Evolutionary conservation across 2,888 invertebrate species (phyloP), one percentile per base, ranked within the genome.

Genomic region (Thecophora atra): DNA sequence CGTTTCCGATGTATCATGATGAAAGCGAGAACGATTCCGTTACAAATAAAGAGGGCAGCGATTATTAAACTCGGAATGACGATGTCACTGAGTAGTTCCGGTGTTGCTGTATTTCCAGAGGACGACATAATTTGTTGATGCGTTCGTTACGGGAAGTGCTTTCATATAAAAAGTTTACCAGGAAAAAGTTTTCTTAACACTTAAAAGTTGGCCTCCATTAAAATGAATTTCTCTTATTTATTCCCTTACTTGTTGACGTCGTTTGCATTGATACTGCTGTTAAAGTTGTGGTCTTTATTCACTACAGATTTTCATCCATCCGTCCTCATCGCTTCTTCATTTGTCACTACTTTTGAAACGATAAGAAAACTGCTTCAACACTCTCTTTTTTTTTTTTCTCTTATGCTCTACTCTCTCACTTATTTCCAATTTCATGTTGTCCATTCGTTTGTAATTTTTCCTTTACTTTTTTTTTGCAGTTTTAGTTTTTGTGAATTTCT

Each of bases 1-100:
- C 76, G 76, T 19, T 78, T 79, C 0, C 83, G 81, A 72, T 79
- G 79, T 56, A 73, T 75, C 73, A 81, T 75, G 28, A 84, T 83
- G 63, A 76, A 75, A 26, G 73, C 78, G 54, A 84, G 76, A 28
- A 84, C 71, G 51, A 84, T 71, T 7, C 76, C 79, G 70, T 83
- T 84, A 21, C 80, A 47, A n/a, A 78, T 66, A 30, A 82, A 78
- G 4, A 84, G 28, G 15, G 54, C 60, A 60, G 76, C 42, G 17
- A 83, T 72, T 1, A 83, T 76, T 2, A 78, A 64, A 3, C 72
- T 66, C 19, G 83, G 83, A 63, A 82, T 76, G 15, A 84, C 64
- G 26, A 83, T 77, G 62, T 83, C 83, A 47, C 73, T 74, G 54
- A 81, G 73, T 13, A 84, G 65, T 64, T 78, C 79, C 58, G 77